Evolutionary conservation across 2,113 vertebrate species (phyloP), one percentile per base, ranked within the genome.

Genomic region (Porphyrio hochstetteri): DNA sequence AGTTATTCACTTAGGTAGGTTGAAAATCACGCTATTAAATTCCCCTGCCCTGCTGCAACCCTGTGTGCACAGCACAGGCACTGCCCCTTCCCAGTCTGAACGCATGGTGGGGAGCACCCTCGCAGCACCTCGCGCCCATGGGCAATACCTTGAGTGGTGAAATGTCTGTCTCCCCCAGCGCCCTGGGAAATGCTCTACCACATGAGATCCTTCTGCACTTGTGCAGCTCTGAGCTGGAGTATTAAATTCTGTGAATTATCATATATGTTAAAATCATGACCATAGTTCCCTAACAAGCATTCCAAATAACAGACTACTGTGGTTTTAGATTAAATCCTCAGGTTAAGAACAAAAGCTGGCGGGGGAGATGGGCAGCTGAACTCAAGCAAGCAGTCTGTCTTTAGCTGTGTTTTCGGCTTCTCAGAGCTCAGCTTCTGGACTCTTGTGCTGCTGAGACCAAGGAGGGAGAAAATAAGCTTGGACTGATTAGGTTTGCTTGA

Each of bases 81-180:
- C 29, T 40, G 35, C 12, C 6, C 35, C 59, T 67, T 77, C 27
- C 52, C 69, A 52, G 36, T 7, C 17, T 64, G 60, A 60, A 52
- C 5, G 8, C 13, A 65, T 2, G 4, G 12, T 17, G 50, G 7
- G 6, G 16, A 60, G 8, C 0, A 0, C 55, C 23, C 53, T 48
- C 13, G 20, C 2, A 1, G 23, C 9, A 46, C 57, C 40, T 72
- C 14, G 4, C 1, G 4, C 23, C 36, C 64, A 11, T 31, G 27
- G 11, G 5, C 24, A 72, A 29, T 18, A 88, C 10, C 10, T 74
- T 15, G 25, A 80, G 23, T 5, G 10, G 17, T 44, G 88, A 91
- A 78, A 80, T 29, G 61, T 75, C 31, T 59, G 8, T 11, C 86
- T 92, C 60, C 33, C 23, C 8, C 25, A 35, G 88, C 81, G 27